Evolutionary conservation across 2,888 invertebrate species (phyloP).

Genomic region (Seladonia tumulorum): DNA sequence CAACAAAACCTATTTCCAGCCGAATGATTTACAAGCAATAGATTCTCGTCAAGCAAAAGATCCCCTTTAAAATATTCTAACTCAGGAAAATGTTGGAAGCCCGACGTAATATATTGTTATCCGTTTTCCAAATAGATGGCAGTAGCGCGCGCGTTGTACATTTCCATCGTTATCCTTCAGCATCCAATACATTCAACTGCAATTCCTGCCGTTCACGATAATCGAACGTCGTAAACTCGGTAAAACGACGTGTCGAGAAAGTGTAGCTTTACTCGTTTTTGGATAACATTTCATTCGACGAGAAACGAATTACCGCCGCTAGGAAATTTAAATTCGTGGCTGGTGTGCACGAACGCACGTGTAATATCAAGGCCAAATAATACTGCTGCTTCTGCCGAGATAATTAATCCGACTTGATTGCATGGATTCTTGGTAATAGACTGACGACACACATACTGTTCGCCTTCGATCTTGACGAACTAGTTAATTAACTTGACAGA

Average conservation of each 20-base stretch:
- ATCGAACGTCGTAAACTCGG: slow-evolving; percentile 6
- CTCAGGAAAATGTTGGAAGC: not conserved
- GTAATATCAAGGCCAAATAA: not conserved
- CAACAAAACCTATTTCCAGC: not conserved
- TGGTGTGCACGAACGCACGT: not conserved
- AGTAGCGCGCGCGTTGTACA: not conserved
- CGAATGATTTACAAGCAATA: not conserved
- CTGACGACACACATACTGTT: not conserved
- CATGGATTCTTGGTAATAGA: not conserved
- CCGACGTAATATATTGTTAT: slow-evolving; percentile 6
- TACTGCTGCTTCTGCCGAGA: not conserved
- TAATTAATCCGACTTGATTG: not conserved
- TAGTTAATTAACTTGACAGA: not conserved
- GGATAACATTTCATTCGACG: not conserved
- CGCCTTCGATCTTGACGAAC: slow-evolving; percentile 1
- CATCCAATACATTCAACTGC: slow-evolving; percentile 2
- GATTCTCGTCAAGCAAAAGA: not conserved
- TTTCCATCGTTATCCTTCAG: slow-evolving; percentile 14
- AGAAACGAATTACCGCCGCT: slow-evolving; percentile 22
- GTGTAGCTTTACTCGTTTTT: not conserved
- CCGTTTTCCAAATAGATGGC: slow-evolving; percentile 18
- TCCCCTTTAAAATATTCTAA: not conserved
- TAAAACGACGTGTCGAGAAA: not conserved
- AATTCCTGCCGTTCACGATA: slow-evolving; percentile 9
- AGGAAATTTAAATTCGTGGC: slow-evolving; percentile 17